A percentile compares a stretch with the other conserved stretches of the same genome.
Conservation (phyloP, 2,113 vertebrate species). For the Candoia aspera region DNA sequence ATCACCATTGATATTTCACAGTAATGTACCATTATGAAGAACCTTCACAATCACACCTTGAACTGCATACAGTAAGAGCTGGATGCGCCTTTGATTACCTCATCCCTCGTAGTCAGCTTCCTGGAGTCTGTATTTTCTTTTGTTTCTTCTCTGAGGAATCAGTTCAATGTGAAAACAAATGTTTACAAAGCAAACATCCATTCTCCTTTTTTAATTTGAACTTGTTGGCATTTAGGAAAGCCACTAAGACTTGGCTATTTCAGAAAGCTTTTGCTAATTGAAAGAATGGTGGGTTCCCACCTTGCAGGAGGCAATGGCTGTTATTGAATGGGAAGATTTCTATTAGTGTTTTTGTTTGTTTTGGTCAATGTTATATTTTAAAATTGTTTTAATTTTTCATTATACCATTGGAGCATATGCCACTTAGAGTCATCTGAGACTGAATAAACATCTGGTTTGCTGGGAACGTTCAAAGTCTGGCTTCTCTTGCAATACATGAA, state of each 20-base stretch:
- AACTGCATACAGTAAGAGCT: background rate
- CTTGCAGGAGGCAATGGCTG: background rate
- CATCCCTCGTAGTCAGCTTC: background rate
- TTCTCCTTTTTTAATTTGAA: background rate
- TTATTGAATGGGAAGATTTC: background rate
- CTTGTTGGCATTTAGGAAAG: background rate
- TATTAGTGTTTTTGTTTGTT: background rate
- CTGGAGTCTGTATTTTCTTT: background rate
- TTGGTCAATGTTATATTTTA: background rate
- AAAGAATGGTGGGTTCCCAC: background rate
- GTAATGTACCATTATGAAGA: background rate
- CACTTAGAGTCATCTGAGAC: background rate
- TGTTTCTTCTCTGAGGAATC: background rate
- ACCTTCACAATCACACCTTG: background rate
- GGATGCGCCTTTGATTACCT: background rate
- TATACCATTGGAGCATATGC: background rate
- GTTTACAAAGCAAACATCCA: background rate
- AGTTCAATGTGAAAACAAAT: background rate
- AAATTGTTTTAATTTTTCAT: background rate
- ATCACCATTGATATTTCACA: background rate
- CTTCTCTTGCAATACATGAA: background rate
- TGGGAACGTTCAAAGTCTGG: background rate
- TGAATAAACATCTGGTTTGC: background rate
- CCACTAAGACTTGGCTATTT: background rate
- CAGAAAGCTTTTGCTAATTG: background rate